Evolutionary conservation across 2,113 vertebrate species (phyloP).

Genomic region (Triplophysa dalaica): DNA sequence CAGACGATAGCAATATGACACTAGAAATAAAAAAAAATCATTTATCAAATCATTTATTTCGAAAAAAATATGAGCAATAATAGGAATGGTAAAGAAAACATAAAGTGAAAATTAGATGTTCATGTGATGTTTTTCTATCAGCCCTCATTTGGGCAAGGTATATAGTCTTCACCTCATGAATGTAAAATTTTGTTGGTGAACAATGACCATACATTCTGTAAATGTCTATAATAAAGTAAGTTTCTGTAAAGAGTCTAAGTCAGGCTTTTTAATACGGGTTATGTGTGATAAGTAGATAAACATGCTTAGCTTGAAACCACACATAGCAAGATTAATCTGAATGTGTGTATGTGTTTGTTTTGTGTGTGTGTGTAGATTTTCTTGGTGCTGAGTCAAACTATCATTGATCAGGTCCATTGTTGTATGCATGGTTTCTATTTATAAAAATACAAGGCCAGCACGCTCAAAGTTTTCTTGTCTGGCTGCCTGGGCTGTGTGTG

Average conservation of each 20-base stretch:
- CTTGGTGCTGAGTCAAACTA: conserved; percentile 39
- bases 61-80: too few species aligned
- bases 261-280: neutral
- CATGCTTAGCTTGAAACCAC: neutral
- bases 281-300: neutral
- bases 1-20: neutral
- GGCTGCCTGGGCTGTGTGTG: conserved; percentile 31
- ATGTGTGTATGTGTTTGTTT: neutral
- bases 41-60: too few species aligned
- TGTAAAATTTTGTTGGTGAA: too few species aligned
- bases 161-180: too few species aligned
- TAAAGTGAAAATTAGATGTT: too few species aligned
- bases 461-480: conserved; percentile 55
- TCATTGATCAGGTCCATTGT: conserved; percentile 51
- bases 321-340: conserved; percentile 22
- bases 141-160: too few species aligned
- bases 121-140: too few species aligned
- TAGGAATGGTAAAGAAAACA: too few species aligned
- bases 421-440: conserved; percentile 44
- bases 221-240: too few species aligned
- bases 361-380: conserved; percentile 7
- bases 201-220: too few species aligned
- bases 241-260: too few species aligned
- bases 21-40: too few species aligned
- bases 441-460: conserved; percentile 52